These are phyloP conservation scores for Rhea pennata DNA, from an alignment of 2,113 vertebrate species.

Conservation along the genomic window DNA sequence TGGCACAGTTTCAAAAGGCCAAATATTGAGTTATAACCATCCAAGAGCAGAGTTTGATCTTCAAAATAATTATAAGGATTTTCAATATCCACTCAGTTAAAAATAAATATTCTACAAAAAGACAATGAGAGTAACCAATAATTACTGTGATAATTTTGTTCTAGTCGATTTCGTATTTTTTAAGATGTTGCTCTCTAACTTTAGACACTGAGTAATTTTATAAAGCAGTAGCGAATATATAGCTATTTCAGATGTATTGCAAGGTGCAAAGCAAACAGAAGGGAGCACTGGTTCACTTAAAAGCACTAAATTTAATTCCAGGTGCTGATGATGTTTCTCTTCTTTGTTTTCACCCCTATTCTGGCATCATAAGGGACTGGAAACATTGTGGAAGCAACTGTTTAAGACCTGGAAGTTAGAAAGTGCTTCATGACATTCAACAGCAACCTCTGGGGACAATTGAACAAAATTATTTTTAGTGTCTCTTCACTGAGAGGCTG, in stretches of 20 bases:
- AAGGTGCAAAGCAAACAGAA: background rate
- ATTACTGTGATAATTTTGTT: background rate
- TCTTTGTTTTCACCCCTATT: background rate
- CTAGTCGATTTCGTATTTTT: background rate
- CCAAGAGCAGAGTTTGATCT: background rate
- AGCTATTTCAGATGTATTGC: background rate
- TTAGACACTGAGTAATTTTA: background rate
- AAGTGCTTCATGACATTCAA: background rate
- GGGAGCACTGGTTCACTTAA: background rate
- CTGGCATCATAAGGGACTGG: background rate
- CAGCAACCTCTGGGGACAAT: background rate
- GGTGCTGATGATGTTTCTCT: background rate
- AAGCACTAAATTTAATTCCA: background rate
- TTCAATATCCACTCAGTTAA: background rate
- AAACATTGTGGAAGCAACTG: background rate
- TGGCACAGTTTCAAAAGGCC: background rate
- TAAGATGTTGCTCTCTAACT: background rate
- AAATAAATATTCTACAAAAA: background rate
- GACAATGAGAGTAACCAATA: background rate
- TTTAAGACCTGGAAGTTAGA: background rate
- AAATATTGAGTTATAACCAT: background rate
- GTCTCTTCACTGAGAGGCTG: background rate
- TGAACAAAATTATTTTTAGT: too few species aligned
- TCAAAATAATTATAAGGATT: background rate
- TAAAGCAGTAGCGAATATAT: background rate